Evolutionary conservation across 2,113 vertebrate genomes (phyloP).

Genomic region (Pungitius pungitius): DNA sequence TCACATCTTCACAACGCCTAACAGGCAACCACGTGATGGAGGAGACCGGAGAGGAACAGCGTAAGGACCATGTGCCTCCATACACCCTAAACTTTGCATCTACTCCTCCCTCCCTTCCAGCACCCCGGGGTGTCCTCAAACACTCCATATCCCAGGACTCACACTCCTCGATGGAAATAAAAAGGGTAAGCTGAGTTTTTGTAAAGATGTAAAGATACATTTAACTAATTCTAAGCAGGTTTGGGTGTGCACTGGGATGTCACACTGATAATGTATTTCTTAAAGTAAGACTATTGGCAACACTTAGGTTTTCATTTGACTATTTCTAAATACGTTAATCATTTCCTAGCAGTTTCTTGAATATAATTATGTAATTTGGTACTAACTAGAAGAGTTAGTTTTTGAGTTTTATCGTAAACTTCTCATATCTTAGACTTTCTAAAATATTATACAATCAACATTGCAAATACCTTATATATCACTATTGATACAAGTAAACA

Average conservation of each 20-base stretch:
- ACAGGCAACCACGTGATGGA: slow-evolving; percentile 33
- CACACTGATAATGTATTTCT: not conserved
- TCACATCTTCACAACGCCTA: not conserved
- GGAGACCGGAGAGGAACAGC: slow-evolving; percentile 22
- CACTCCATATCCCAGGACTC: slow-evolving; percentile 53
- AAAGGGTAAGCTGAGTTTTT: slow-evolving; percentile 69
- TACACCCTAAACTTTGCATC: slow-evolving; percentile 5
- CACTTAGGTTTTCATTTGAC: not conserved
- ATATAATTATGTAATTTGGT: not conserved
- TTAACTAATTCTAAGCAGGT: not conserved
- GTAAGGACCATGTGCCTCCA: not conserved
- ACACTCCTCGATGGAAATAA: slow-evolving; percentile 67
- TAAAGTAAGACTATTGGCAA: not conserved
- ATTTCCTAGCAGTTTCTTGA: not conserved
- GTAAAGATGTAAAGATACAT: not conserved
- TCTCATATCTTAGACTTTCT: not conserved
- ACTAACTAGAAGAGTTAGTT: not conserved
- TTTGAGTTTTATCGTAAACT: not conserved
- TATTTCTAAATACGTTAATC: not conserved
- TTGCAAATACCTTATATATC: not conserved
- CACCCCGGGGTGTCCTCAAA: slow-evolving; percentile 62
- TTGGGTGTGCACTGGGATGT: not conserved
- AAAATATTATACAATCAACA: not conserved
- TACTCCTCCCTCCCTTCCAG: slow-evolving; percentile 12
- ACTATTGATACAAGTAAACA: not conserved